Evolutionary conservation across 2,888 invertebrate species (phyloP), one percentile per base, ranked within the genome.

Genomic region (Laothoe populi): DNA sequence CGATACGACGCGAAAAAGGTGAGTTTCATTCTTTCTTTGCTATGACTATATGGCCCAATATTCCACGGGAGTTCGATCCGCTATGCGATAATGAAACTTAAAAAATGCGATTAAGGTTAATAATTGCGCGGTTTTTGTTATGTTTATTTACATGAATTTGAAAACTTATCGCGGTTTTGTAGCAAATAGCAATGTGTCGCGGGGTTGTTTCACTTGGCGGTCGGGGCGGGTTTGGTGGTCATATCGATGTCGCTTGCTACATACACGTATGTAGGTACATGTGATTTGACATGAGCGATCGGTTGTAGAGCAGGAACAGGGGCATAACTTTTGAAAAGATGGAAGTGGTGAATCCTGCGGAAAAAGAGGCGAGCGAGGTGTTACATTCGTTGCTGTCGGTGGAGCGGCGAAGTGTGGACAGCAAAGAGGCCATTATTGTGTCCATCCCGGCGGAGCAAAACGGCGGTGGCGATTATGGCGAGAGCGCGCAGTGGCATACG

Each of bases 311-410:
- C 83, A 81, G 82, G 84, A 79, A 81, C 31, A 26, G 19, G 53
- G 74, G 75, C 75, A 90, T 93, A 92, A 91, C 91, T 71, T 93
- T 87, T 82, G 90, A 92, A 78, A 93, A 94, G 87, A 94, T 95
- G 94, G 94, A 94, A 79, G 93, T 93, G 73, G 95, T 95, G 71
- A 95, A 95, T 81, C 93, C 94, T 65, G 95, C 95, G 40, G 95
- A 95, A 86, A 95, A 95, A 82, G 95, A 95, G 82, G 95, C 95
- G 21, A 95, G 95, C 76, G 95, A 95, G 86, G 95, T 95, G 48
- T 87, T 95, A 61, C 95, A 95, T 79, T 95, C 95, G 19, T 84
- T 95, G 66, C 84, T 95, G 62, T 95, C 95, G 8, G 95, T 95
- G 67, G 95, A 95, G 81, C 88, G 95, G 35, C 94, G 95, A 53